Conservation (phyloP, 2,113 vertebrate genomes). For the Phyllopteryx taeniolatus region DNA sequence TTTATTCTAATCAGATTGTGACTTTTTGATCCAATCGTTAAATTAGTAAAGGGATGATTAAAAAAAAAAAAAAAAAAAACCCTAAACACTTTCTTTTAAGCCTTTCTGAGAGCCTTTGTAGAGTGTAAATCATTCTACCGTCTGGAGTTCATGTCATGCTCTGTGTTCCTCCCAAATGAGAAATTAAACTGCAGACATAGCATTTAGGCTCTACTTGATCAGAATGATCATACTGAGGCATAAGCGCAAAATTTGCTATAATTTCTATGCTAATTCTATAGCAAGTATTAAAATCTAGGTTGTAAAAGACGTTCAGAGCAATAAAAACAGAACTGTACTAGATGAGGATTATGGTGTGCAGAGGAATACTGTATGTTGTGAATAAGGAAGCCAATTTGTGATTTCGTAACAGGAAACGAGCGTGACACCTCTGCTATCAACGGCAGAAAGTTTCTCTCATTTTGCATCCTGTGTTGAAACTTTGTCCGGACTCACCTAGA, state of each 20-base stretch:
- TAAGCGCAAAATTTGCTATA: constrained; percentile 11
- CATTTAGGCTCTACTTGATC: background rate
- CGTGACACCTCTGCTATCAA: constrained; percentile 40
- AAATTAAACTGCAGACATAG: constrained; percentile 1
- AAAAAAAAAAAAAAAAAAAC: background rate
- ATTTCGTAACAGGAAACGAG: constrained; percentile 42
- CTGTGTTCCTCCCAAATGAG: constrained; percentile 2
- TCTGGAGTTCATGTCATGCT: constrained; percentile 8
- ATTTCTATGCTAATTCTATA: background rate
- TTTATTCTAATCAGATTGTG: no score
- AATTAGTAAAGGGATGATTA: background rate
- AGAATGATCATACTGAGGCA: constrained; percentile 8
- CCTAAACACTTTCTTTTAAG: background rate
- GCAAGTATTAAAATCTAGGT: constrained; percentile 7
- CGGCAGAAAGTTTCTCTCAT: constrained; percentile 50
- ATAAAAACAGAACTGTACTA: background rate
- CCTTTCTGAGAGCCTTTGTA: background rate
- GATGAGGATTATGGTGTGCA: constrained; percentile 5
- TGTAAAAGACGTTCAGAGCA: background rate
- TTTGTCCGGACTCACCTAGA: constrained; percentile 50
- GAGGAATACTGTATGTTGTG: constrained; percentile 7
- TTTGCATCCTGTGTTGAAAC: constrained; percentile 38
- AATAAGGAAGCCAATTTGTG: constrained; percentile 46
- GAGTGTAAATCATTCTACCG: constrained; percentile 12
- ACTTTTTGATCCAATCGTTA: background rate